phyloP scores from a whole-genome alignment of 2,888 invertebrate genomes.

The Plebejus melissa region DNA sequence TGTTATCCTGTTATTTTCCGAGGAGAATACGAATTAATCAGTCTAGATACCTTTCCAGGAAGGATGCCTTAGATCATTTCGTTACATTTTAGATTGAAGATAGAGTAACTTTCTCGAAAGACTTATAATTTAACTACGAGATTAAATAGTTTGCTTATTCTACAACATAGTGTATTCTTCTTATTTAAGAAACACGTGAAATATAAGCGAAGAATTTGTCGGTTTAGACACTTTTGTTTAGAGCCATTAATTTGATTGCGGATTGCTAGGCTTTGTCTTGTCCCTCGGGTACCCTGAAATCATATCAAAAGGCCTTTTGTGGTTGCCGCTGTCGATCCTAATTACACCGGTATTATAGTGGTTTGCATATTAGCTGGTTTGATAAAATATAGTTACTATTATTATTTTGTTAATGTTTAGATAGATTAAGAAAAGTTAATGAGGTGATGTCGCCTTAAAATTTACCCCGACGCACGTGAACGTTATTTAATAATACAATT shows the following conservation, averaged over 20 bases:
- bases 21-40: neutral
- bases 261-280: neutral
- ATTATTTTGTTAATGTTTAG: neutral
- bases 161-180: too few species aligned
- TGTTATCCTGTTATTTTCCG: conserved; percentile 5
- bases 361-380: neutral
- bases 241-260: neutral
- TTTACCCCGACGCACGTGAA: too few species aligned
- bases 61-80: neutral
- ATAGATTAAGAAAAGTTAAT: neutral
- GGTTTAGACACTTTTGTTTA: neutral
- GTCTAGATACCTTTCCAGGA: neutral
- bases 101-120: neutral
- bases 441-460: too few species aligned
- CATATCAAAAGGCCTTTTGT: neutral
- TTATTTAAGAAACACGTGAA: too few species aligned
- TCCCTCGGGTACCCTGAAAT: neutral
- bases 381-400: neutral
- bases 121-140: neutral
- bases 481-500: too few species aligned
- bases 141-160: too few species aligned
- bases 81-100: neutral
- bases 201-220: too few species aligned
- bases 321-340: neutral
- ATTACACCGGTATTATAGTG: neutral